A percentile compares a stretch with the other conserved stretches of the same genome.
phyloP scores from a whole-genome alignment of 1,140 invertebrate species.

The Coenobita brevimanus region DNA sequence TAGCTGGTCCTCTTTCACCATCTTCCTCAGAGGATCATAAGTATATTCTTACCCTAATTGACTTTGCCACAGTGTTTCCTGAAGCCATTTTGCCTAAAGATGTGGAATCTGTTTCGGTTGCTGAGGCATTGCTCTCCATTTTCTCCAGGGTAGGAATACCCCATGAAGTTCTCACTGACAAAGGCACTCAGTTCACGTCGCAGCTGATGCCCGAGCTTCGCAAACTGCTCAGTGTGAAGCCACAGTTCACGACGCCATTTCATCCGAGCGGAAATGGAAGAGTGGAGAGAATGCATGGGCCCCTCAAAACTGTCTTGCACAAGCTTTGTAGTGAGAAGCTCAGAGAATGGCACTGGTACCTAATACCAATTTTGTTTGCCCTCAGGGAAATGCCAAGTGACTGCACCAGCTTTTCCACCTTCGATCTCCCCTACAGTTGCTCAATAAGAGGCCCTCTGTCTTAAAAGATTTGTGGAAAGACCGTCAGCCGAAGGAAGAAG shows the following conservation, averaged over 20 bases:
- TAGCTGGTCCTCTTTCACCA: neutral
- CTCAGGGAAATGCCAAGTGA: neutral
- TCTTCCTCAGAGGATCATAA: neutral
- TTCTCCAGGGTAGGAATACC: no score
- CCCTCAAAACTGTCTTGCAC: neutral
- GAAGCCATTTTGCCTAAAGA: no score
- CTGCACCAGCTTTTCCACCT: neutral
- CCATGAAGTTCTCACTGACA: neutral
- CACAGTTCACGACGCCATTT: neutral
- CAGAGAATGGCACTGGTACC: slow-evolving; percentile 4
- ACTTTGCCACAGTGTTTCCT: no score
- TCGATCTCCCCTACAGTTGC: neutral
- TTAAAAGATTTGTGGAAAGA: neutral
- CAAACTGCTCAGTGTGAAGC: neutral
- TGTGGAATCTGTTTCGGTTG: neutral
- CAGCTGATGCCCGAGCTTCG: neutral
- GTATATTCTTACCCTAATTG: neutral
- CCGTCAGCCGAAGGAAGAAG: neutral
- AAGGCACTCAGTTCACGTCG: neutral
- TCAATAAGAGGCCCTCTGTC: slow-evolving; percentile 15
- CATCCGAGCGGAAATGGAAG: neutral
- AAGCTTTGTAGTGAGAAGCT: no score
- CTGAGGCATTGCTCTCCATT: neutral
- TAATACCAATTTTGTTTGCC: neutral
- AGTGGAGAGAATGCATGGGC: neutral